A percentile compares a stretch with the other conserved stretches of the same genome.
These are phyloP conservation scores for Drosophila littoralis DNA, from an alignment of 1,140 invertebrate species.

Conservation along the genomic window DNA sequence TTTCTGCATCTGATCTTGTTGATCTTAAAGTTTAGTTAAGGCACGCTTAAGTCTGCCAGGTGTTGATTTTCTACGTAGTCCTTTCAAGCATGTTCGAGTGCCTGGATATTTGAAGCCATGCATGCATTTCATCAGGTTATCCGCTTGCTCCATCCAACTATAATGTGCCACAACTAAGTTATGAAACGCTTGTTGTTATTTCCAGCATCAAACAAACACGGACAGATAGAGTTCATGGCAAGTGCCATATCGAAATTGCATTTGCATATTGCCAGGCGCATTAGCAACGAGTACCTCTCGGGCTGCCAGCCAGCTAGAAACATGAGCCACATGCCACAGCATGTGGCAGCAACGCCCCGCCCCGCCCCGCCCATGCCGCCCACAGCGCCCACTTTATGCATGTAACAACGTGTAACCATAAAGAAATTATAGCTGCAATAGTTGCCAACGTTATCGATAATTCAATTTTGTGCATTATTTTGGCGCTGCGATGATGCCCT, in stretches of 20 bases:
- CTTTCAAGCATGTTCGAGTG: too few relatives aligned
- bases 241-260: conserved; percentile 61
- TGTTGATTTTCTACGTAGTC: too few relatives aligned
- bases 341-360: conserved; percentile 5
- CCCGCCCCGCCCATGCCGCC: not conserved
- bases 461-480: conserved; percentile 83
- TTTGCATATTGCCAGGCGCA: conserved; percentile 69
- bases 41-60: too few relatives aligned
- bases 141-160: not conserved
- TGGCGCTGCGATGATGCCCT: conserved; percentile 67
- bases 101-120: too few relatives aligned
- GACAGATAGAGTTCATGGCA: conserved; percentile 16
- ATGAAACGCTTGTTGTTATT: conserved; percentile 50
- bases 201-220: conserved; percentile 29
- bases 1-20: too few relatives aligned
- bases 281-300: conserved; percentile 32
- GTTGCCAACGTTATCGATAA: conserved; percentile 74
- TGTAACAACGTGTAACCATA: conserved; percentile 65
- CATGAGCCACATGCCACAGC: conserved; percentile 23
- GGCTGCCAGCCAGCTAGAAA: conserved; percentile 18
- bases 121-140: too few relatives aligned
- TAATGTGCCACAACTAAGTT: conserved; percentile 54
- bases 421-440: conserved; percentile 76
- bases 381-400: conserved; percentile 1
- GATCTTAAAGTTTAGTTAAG: too few relatives aligned